phyloP scores from a whole-genome alignment of 2,888 invertebrate genomes.

The Leucophenga maculata region DNA sequence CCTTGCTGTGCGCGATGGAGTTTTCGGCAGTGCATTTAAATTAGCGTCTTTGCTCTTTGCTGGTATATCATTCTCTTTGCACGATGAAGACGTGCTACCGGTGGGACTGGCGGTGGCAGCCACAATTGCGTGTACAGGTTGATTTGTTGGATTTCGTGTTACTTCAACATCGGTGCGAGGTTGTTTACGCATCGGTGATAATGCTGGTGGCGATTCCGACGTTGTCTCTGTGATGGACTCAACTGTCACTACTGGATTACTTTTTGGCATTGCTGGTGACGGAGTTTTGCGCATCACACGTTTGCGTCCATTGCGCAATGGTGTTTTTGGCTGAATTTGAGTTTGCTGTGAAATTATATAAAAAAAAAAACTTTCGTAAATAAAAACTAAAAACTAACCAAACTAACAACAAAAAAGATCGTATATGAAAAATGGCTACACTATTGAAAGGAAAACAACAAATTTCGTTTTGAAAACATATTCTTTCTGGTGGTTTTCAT shows the following conservation, averaged over 20 bases:
- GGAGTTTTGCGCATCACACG: slow-evolving; percentile 52
- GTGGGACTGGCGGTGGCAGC: slow-evolving; percentile 50
- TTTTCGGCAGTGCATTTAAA: too few species aligned
- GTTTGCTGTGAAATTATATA: slow-evolving; percentile 40
- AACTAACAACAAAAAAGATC: slow-evolving; percentile 23
- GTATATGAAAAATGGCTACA: slow-evolving; percentile 1
- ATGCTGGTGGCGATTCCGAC: slow-evolving; percentile 21
- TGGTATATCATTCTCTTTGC: slow-evolving; percentile 51
- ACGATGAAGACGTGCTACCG: slow-evolving; percentile 46
- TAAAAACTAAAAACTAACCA: slow-evolving; percentile 20
- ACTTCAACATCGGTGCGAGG: slow-evolving; percentile 42
- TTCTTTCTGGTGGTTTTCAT: slow-evolving; percentile 8
- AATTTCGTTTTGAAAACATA: slow-evolving; percentile 15
- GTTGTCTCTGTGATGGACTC: slow-evolving; percentile 30
- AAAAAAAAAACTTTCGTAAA: slow-evolving; percentile 25
- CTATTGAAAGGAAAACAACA: slow-evolving; percentile 9
- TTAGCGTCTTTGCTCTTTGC: neutral
- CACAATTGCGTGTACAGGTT: neutral
- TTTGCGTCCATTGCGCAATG: slow-evolving; percentile 62
- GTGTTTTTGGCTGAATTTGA: slow-evolving; percentile 49
- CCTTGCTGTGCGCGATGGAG: slow-evolving; percentile 11
- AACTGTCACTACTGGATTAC: neutral
- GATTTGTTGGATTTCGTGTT: slow-evolving; percentile 13
- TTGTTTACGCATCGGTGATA: slow-evolving; percentile 59
- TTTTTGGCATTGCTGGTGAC: slow-evolving; percentile 29